Base-by-base conservation (phyloP, 2,888 invertebrate genomes). In the Empis stercorea region DNA sequence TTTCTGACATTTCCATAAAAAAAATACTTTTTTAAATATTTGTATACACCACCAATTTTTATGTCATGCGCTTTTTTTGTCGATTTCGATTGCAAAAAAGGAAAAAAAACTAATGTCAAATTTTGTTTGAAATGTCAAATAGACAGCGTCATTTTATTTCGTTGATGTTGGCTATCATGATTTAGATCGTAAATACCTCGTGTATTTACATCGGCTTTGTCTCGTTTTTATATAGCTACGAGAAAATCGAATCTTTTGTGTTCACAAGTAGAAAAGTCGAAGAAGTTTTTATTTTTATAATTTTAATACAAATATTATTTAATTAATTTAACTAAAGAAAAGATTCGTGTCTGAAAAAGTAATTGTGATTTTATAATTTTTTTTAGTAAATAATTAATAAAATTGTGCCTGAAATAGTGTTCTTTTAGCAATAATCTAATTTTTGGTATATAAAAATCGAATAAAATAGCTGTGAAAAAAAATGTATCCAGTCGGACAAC, bases 401-500 rank as follows among this genome's bases (percentile, higher is more conserved):
- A 16, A 38, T 51, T 53, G 53, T 53, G 53, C 53, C 53, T 53
- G 50, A 53, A 53, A 51, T 53, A 53, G 53, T 53, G 53, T 53
- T 53, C 52, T 53, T 51, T 53, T 38, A 17, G 17, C 16, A 34
- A 34, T 40, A 50, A 52, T 50, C 48, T 50, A 50, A 50, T 47
- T 51, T 47, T 50, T 41, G 13, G 13, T n/a, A 23, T 10, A 14
- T 40, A n/a, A 40, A n/a, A 52, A 51, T 27, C 9, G 17, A 43
- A 42, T 42, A 44, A 52, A 51, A 53, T 49, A 51, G 53, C 50
- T 51, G 48, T 23, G 40, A 34, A 40, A 52, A 49, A 72, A 68
- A 67, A 79, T 79, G 79, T 78, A 76, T 73, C 79, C 79, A 63
- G 78, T 78, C 66, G 79, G 78, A 65, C 79, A 78, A 70, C 77